phyloP scores from a whole-genome alignment of 2,888 invertebrate genomes.

The Protodeltote pygarga region DNA sequence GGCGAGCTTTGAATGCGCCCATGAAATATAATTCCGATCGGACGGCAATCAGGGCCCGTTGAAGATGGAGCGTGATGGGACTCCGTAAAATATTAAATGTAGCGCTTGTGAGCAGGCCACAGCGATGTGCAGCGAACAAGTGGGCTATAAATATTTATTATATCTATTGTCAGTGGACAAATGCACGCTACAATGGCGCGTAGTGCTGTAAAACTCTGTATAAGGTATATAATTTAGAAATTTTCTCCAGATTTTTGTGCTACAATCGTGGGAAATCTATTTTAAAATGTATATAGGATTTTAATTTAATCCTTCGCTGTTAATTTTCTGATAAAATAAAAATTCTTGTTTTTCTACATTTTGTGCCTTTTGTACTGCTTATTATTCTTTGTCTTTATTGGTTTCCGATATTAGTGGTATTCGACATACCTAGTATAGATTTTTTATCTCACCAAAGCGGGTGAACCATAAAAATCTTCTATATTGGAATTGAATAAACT shows the following conservation, averaged over 20 bases:
- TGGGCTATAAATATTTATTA: constrained; percentile 56
- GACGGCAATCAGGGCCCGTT: constrained; percentile 86
- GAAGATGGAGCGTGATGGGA: constrained; percentile 85
- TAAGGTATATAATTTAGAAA: constrained; percentile 5
- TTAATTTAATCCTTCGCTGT: too few relatives aligned
- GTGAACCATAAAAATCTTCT: too few relatives aligned
- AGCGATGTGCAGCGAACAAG: constrained; percentile 56
- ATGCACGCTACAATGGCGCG: constrained; percentile 16
- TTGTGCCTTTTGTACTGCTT: too few relatives aligned
- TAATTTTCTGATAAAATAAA: too few relatives aligned
- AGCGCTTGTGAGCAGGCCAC: constrained; percentile 58
- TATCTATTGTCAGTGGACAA: constrained; percentile 46
- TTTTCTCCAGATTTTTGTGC: constrained; percentile 4
- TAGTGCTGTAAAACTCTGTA: constrained; percentile 14
- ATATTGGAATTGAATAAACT: too few relatives aligned
- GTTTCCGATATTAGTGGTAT: too few relatives aligned
- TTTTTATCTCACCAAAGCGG: too few relatives aligned
- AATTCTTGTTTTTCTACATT: too few relatives aligned
- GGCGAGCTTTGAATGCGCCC: constrained; percentile 81
- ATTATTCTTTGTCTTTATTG: too few relatives aligned
- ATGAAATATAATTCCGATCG: constrained; percentile 86
- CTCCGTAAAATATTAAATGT: constrained; percentile 82
- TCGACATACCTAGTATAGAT: too few relatives aligned
- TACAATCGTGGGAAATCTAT: background rate
- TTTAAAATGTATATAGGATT: background rate